Conservation (phyloP, 2,797 vertebrate genomes). For the Ctenosaura bakeri region DNA sequence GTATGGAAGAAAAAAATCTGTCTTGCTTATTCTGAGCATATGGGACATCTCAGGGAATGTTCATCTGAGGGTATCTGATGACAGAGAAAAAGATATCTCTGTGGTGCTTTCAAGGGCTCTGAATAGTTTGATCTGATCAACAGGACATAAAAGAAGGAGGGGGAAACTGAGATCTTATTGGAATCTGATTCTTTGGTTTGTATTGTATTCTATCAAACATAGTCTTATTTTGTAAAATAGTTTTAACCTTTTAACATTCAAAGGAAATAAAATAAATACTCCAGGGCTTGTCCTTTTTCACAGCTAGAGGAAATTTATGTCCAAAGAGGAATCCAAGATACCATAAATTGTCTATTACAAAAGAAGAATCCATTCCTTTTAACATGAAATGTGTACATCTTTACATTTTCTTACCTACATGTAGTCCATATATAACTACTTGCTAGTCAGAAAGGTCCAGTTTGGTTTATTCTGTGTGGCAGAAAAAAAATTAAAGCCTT, state of each 20-base stretch:
- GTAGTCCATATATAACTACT: neutral
- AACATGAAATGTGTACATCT: neutral
- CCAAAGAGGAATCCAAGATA: neutral
- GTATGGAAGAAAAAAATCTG: neutral
- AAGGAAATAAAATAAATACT: neutral
- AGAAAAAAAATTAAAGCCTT: too few relatives aligned
- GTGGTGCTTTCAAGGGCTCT: neutral
- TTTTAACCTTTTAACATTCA: slow-evolving; percentile 21
- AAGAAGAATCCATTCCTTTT: neutral
- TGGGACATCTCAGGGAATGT: neutral
- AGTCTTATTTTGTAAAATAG: neutral
- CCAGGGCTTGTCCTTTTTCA: neutral
- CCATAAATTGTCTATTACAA: neutral
- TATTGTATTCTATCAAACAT: neutral
- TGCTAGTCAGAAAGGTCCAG: neutral
- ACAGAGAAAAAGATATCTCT: neutral
- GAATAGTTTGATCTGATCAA: neutral
- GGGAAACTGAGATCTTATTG: neutral
- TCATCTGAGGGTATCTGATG: neutral
- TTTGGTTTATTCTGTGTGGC: neutral
- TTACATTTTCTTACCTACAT: neutral
- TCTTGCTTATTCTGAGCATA: too few relatives aligned
- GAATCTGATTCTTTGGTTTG: neutral
- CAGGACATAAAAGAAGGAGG: neutral
- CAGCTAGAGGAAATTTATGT: neutral